A percentile compares a stretch with the other conserved stretches of the same genome.
phyloP scores from a whole-genome alignment of 2,113 vertebrate genomes.

The Astatoreochromis straeleni region DNA sequence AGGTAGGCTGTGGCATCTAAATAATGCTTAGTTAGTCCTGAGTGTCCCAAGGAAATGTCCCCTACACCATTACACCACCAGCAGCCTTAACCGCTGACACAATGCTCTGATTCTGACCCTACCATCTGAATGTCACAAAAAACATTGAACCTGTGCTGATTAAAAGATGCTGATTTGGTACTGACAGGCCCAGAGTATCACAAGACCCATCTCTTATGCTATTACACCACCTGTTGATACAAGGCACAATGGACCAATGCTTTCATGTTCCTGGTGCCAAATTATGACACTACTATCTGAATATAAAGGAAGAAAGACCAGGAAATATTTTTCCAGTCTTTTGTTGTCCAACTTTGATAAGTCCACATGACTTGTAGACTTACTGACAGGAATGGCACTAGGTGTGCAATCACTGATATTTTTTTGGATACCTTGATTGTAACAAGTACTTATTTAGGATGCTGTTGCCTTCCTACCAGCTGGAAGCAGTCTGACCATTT shows the following conservation, averaged over 20 bases:
- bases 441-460: not conserved
- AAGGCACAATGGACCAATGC: not conserved
- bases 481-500: not conserved
- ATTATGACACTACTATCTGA: not conserved
- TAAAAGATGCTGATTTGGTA: not conserved
- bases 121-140: not conserved
- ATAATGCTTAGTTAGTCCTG: not conserved
- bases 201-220: not conserved
- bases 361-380: not conserved
- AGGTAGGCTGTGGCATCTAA: not conserved
- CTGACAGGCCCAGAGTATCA: not conserved
- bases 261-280: not conserved
- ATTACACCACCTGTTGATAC: not conserved
- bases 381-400: not conserved
- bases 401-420: not conserved
- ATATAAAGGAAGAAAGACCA: not conserved
- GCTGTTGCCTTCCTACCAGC: not conserved
- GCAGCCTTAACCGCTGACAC: not conserved
- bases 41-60: not conserved
- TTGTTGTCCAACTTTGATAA: not conserved
- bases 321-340: not conserved
- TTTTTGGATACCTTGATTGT: not conserved
- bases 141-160: not conserved
- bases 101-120: not conserved
- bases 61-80: not conserved